phyloP scores from a whole-genome alignment of 2,888 invertebrate species.

The Andrena camellia region DNA sequence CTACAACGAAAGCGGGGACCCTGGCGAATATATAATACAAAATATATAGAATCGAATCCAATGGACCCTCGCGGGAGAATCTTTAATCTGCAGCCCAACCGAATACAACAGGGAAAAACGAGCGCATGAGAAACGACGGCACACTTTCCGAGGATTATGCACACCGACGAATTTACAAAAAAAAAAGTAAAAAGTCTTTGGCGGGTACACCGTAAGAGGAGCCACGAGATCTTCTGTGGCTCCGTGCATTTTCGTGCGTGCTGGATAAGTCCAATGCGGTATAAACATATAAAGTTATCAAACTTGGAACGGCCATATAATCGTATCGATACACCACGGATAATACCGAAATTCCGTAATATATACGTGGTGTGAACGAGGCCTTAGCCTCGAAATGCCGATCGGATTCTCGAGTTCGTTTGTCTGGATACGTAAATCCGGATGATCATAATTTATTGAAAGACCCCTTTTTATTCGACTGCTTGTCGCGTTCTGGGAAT shows the following conservation, averaged over 20 bases:
- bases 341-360: constrained; percentile 72
- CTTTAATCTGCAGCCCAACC: constrained; percentile 56
- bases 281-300: constrained; percentile 57
- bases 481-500: constrained; percentile 32
- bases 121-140: constrained; percentile 38
- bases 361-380: constrained; percentile 56
- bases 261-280: constrained; percentile 1
- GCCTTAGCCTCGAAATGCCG: constrained; percentile 46
- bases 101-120: constrained; percentile 46
- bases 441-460: constrained; percentile 67
- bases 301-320: constrained; percentile 47
- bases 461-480: constrained; percentile 47
- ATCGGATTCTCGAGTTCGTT: constrained; percentile 48
- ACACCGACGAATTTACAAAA: constrained; percentile 39
- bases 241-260: constrained; percentile 14
- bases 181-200: constrained; percentile 14
- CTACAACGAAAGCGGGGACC: constrained; percentile 78
- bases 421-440: constrained; percentile 70
- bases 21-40: constrained; percentile 78
- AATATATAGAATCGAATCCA: constrained; percentile 72
- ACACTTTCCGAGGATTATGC: constrained; percentile 51
- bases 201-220: constrained; percentile 27
- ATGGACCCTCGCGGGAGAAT: constrained; percentile 56
- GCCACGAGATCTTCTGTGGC: constrained; percentile 4
- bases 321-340: constrained; percentile 64